Evolutionary conservation across 2,797 vertebrate species (phyloP), one percentile per base, ranked within the genome.

Genomic region (Bovichtus variegatus): DNA sequence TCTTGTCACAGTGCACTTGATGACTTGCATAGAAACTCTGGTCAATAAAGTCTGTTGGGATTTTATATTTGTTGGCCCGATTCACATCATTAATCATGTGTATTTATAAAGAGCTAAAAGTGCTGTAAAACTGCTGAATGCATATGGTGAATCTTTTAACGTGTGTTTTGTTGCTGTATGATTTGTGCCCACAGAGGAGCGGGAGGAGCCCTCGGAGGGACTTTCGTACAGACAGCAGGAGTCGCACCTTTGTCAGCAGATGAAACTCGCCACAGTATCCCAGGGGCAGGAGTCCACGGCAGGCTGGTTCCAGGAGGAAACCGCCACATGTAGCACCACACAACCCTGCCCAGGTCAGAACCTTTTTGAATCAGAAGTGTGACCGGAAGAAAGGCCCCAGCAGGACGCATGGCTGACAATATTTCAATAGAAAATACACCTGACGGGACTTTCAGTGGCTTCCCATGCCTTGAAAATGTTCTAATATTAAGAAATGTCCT

Each of bases 201-300:
- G 89, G 76, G 96, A 96, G 88, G 95, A 94, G 86, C 92, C 90
- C 53, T 77, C 95, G 29, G 97, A 97, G 91, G 95, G 95, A 11
- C 80, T 96, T 9, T 84, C 91, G 69, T 97, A 96, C 90, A 92
- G 93, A n/a, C 95, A 95, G 70, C 97, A 97, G 90, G 97, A 98
- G 89, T 95, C 95, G 0, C 95, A 91, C 55, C 90, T 94, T 43
- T 96, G 97, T 81, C 97, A 97, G 82, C 97, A 96, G 91, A 95
- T 97, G 96, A 98, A 97, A 92, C 93, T 94, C 44, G 91, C 96
- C 29, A 88, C 95, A 0, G 93, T 97, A 0, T 96, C 95, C 0
- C 92, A 95, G 4, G 91, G 91, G 0, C 92, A 94, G n/a, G 96
- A 96, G 51, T 90, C 91, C 0, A 36, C 84, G 47, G 91, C 80